Evolutionary conservation across 2,113 vertebrate species (phyloP), one percentile per base, ranked within the genome.

Genomic region (Pycnonotus jocosus): DNA sequence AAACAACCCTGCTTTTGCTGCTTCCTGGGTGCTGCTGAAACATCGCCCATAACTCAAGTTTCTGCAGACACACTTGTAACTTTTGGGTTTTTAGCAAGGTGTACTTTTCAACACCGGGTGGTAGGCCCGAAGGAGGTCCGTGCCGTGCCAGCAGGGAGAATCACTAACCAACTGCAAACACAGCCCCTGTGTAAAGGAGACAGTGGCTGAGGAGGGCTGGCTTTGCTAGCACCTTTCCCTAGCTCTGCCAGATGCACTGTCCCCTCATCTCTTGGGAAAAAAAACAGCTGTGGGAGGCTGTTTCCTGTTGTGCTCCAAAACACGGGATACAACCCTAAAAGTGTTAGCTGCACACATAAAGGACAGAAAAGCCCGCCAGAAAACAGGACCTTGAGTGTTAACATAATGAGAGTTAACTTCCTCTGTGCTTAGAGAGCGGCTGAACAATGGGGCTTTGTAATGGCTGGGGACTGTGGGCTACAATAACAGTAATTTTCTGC

Each of bases 401-500:
- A 85, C 45, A 38, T 53, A 81, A 91, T 16, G 71, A 87, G 79
- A 93, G 58, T 94, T 95, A 94, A 90, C 90, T 96, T 94, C 74
- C 74, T 47, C 78, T 5, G 24, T n/a, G 60, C 69, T 71, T 30
- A 44, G n/a, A 81, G 74, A 94, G 47, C 31, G 51, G 51, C 40
- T 81, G 94, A 95, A 97, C 90, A 96, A 94, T 31, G 60, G 60
- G 44, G 79, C 82, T 94, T 95, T 95, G 94, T 95, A 42, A 27
- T 0, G 11, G 48, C 64, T 71, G 48, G 76, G 78, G 87, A 54
- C 58, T 37, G 42, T 42, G 87, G 64, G 88, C 93, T 93, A 91
- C 87, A 94, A 93, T 60, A 94, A 88, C 90, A 86, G 76, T 86
- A 51, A 96, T 93, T 94, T 96, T 96, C 94, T 96, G 78, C 88